phyloP scores from a whole-genome alignment of 2,113 vertebrate species.

The Dolichotis patagonum region DNA sequence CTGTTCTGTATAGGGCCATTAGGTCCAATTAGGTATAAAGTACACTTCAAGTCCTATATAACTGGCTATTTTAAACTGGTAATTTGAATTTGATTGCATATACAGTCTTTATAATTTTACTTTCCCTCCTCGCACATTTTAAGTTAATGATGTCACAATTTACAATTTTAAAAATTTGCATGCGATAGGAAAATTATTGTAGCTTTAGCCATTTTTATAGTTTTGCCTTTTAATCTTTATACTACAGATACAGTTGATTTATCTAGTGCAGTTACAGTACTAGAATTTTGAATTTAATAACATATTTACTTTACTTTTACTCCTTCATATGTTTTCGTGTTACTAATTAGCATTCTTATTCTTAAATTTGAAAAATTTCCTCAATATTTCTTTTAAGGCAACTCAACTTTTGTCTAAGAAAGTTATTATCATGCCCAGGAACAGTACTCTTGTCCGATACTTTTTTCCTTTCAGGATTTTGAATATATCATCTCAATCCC shows the following conservation, averaged over 20 bases:
- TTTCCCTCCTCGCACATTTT: background rate
- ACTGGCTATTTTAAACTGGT: background rate
- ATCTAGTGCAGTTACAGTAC: background rate
- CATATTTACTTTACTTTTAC: background rate
- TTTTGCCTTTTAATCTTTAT: background rate
- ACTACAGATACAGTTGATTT: background rate
- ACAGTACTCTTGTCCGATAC: background rate
- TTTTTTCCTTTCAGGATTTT: background rate
- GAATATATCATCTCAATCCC: background rate
- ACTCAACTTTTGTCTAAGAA: background rate
- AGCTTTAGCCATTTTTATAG: background rate
- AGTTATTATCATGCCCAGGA: background rate
- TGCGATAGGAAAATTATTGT: background rate
- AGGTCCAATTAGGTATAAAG: background rate
- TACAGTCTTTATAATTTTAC: background rate
- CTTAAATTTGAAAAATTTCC: background rate
- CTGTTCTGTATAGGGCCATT: background rate
- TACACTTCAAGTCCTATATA: background rate
- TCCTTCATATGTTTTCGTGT: background rate
- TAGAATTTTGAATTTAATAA: background rate
- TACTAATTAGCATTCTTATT: background rate
- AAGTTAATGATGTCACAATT: background rate
- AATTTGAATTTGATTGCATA: background rate
- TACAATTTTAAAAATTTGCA: background rate
- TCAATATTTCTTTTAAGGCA: background rate